Evolutionary conservation across 1,140 invertebrate genomes (phyloP).

Genomic region (Drosophila guanche): DNA sequence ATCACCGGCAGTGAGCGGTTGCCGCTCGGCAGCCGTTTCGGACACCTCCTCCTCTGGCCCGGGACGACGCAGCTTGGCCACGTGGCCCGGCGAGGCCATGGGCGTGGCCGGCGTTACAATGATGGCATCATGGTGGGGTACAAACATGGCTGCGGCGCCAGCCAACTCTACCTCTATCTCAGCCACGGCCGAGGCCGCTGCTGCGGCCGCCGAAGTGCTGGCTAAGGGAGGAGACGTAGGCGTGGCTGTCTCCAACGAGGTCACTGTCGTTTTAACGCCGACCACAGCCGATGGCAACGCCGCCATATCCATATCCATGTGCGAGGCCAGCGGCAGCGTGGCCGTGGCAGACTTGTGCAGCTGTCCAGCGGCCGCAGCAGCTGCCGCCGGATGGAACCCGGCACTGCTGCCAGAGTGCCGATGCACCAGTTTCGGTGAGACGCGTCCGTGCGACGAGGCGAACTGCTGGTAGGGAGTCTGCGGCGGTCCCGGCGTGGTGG

Average conservation of each 20-base stretch:
- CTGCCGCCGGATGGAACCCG: slow-evolving; percentile 49
- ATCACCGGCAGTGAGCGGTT: slow-evolving; percentile 60
- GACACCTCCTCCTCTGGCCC: slow-evolving; percentile 50
- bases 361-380: slow-evolving; percentile 40
- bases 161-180: slow-evolving; percentile 51
- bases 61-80: slow-evolving; percentile 58
- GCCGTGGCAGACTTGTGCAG: slow-evolving; percentile 83
- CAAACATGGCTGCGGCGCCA: slow-evolving; percentile 59
- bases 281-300: slow-evolving; percentile 69
- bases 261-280: slow-evolving; percentile 73
- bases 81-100: slow-evolving; percentile 81
- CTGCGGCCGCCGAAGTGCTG: slow-evolving; percentile 64
- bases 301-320: slow-evolving; percentile 63
- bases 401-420: slow-evolving; percentile 78
- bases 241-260: slow-evolving; percentile 56
- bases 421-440: slow-evolving; percentile 78
- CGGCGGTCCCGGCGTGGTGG: slow-evolving; percentile 3
- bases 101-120: slow-evolving; percentile 83
- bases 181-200: slow-evolving; percentile 43
- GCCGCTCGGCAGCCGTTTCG: slow-evolving; percentile 58
- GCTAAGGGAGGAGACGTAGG: slow-evolving; percentile 51
- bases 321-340: slow-evolving; percentile 76
- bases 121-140: slow-evolving; percentile 77
- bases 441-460: slow-evolving; percentile 69
- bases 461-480: slow-evolving; percentile 76